phyloP scores from a whole-genome alignment of 2,113 vertebrate genomes.

The Engraulis encrasicolus region DNA sequence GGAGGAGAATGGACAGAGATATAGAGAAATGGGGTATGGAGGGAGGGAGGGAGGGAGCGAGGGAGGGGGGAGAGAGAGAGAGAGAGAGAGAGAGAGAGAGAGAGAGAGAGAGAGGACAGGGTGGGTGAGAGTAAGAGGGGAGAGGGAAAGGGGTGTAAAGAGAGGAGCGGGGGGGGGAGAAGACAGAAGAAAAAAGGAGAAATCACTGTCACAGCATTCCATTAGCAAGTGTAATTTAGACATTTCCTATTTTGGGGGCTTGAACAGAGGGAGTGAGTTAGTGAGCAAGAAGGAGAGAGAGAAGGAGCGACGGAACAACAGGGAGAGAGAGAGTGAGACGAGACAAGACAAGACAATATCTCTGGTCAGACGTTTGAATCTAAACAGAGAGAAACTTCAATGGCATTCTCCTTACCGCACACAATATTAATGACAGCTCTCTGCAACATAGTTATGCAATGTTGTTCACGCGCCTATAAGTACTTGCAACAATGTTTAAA shows the following conservation, averaged over 20 bases:
- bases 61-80: conserved; percentile 17
- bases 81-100: conserved; percentile 27
- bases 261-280: conserved; percentile 27
- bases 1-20: conserved; percentile 43
- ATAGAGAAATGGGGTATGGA: conserved; percentile 27
- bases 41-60: conserved; percentile 13
- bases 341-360: conserved; percentile 32
- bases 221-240: conserved; percentile 77
- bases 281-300: background rate
- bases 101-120: background rate
- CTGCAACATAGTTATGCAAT: too few relatives aligned
- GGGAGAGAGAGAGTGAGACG: background rate
- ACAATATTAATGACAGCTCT: too few relatives aligned
- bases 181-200: conserved; percentile 17
- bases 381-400: too few relatives aligned
- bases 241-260: conserved; percentile 65
- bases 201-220: conserved; percentile 48
- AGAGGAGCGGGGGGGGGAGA: conserved; percentile 10
- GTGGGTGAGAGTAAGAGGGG: conserved; percentile 10
- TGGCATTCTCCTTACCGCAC: too few relatives aligned
- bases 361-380: too few relatives aligned
- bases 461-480: too few relatives aligned
- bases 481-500: too few relatives aligned
- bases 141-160: conserved; percentile 9
- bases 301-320: background rate